These are phyloP conservation scores for Antedon mediterranea DNA, from an alignment of 53 echinoderm and acorn worm genomes.

Conservation along the genomic window DNA sequence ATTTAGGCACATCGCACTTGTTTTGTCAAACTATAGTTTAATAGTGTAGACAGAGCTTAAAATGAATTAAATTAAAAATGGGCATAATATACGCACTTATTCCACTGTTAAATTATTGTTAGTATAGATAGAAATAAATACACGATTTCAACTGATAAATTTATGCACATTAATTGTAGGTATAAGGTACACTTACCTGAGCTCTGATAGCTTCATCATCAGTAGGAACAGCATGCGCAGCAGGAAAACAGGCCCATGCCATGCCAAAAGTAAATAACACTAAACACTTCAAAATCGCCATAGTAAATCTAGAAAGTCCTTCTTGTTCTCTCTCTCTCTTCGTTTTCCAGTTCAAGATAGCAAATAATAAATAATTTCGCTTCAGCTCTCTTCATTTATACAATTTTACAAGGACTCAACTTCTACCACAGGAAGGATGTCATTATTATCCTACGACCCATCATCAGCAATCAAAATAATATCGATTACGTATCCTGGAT, in stretches of 20 bases:
- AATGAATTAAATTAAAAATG: too few species aligned
- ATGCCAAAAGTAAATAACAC: not conserved
- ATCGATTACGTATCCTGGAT: not conserved
- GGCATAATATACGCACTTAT: too few species aligned
- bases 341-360: not conserved
- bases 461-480: not conserved
- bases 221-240: not conserved
- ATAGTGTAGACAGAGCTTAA: too few species aligned
- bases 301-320: not conserved
- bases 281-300: not conserved
- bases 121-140: not conserved
- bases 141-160: not conserved
- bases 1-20: too few species aligned
- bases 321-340: not conserved
- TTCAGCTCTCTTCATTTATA: not conserved
- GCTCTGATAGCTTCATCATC: not conserved
- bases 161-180: not conserved
- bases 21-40: too few species aligned
- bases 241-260: not conserved
- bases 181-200: not conserved
- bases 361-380: not conserved
- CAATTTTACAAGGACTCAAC: not conserved
- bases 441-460: not conserved
- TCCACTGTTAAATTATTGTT: not conserved
- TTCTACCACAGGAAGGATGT: not conserved